Evolutionary conservation across 2,888 invertebrate species (phyloP), one percentile per base, ranked within the genome.

Genomic region (Mechanitis mazaeus): DNA sequence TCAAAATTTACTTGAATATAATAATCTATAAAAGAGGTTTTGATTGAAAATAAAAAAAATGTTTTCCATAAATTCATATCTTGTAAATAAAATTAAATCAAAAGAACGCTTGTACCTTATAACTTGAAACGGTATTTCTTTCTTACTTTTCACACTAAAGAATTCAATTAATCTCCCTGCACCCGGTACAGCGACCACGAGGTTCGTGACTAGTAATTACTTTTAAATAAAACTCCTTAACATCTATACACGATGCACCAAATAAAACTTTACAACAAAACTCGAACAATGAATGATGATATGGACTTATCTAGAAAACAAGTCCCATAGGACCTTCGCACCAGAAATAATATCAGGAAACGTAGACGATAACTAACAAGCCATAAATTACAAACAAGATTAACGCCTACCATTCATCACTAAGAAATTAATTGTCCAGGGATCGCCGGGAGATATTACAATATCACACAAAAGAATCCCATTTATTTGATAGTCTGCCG

Each of bases 111-210:
- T 38, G 20, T 9, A 3, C 31, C 38, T 45, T 63, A 66, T 68
- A 73, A 73, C 71, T 75, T 73, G 75, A 78, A 80, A 77, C 75
- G 74, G 71, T 72, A 72, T 45, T 73, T 70, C 72, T 71, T 72
- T 76, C 72, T 73, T 75, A 77, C 80, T 80, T 79, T 86, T 87
- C 83, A 84, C 85, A 86, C 85, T 84, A 84, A 83, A 85, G 85
- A 87, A 89, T 89, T 89, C 87, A 89, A 89, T 89, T 88, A 87
- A 87, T 85, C 83, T 83, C 72, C 75, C 73, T 69, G 76, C 81
- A 79, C 80, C 80, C 81, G 82, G 78, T 74, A 71, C 78, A 77
- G 76, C 75, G 78, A 71, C 78, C 77, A 71, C 73, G 69, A 74
- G 79, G 79, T 79, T 86, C 87, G 87, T 87, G 88, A 85, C 85